Evolutionary conservation across 2,797 vertebrate genomes (phyloP), one percentile per base, ranked within the genome.

Genomic region (Sebastes iracundus): DNA sequence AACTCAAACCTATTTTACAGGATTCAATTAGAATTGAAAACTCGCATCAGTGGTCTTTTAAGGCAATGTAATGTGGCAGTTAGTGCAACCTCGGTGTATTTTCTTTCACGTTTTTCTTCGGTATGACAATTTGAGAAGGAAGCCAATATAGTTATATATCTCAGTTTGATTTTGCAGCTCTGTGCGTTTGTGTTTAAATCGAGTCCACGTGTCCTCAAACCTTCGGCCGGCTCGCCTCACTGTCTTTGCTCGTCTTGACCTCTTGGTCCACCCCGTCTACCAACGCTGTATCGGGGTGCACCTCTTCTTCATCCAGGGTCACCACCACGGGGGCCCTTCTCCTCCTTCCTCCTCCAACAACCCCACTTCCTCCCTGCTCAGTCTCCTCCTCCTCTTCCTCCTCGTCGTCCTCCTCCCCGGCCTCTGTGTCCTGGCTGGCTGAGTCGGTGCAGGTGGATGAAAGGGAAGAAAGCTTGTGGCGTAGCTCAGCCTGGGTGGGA

Each of bases 221-320:
- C 87, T 89, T 82, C 53, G 75, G 66, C 66, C 88, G 77, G 77
- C 78, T 84, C 63, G 60, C 82, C 79, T 81, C 82, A 75, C 89
- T 81, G 91, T 93, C 89, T 86, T 89, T 93, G 73, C 79, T 88
- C 81, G 25, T 82, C 75, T 76, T 89, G 1, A 85, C 73, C 2
- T 79, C 82, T 10, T 87, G 83, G 14, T 86, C 88, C 64, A 6
- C 77, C 8, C 89, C 20, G 88, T 93, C 95, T 85, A 94, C 92
- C 35, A 97, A 90, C 25, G 90, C 93, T 3, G 95, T 96, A 88
- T 98, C 97, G n/a, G 95, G 96, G 61, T 96, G 96, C 27, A 97
- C 96, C 20, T 97, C 96, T 80, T 97, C 96, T 52, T 97, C 96
- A 0, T 97, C 97, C 2, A 82, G 84, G 71, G 92, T 86, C 77